A percentile compares a stretch with the other conserved stretches of the same genome.
Conservation (phyloP, 1,140 invertebrate species). For the Aleiodes sp. region DNA sequence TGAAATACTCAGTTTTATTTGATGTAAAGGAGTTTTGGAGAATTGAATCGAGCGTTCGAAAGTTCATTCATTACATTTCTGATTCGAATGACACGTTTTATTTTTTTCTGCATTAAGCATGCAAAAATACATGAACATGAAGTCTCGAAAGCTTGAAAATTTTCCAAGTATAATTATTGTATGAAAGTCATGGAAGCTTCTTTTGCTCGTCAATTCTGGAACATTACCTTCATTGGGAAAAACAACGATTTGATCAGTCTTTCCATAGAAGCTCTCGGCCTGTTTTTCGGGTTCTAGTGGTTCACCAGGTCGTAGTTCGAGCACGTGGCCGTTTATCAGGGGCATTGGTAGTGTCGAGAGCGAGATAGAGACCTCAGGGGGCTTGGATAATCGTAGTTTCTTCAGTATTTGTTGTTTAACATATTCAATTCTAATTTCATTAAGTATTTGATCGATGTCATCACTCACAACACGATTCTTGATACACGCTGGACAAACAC, state of each 20-base stretch:
- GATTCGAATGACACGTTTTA: no score
- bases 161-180: neutral
- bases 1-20: constrained; percentile 26
- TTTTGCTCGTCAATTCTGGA: neutral
- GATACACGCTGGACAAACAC: constrained; percentile 50
- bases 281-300: constrained; percentile 57
- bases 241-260: constrained; percentile 81
- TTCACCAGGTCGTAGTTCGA: constrained; percentile 56
- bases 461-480: constrained; percentile 51
- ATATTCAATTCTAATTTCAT: constrained; percentile 75
- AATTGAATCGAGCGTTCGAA: neutral
- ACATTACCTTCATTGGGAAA: constrained; percentile 77
- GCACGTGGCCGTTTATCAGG: constrained; percentile 71
- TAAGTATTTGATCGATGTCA: constrained; percentile 59
- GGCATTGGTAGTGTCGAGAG: constrained; percentile 74
- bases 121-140: no score
- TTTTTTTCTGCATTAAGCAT: no score
- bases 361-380: constrained; percentile 71
- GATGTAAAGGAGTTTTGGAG: neutral
- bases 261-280: constrained; percentile 78
- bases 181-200: neutral
- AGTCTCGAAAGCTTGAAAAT: neutral
- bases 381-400: constrained; percentile 78
- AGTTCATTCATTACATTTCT: no score
- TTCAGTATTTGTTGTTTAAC: constrained; percentile 84